These are phyloP conservation scores for Parasteatoda tepidariorum DNA, from an alignment of 1,140 invertebrate species.

Conservation along the genomic window DNA sequence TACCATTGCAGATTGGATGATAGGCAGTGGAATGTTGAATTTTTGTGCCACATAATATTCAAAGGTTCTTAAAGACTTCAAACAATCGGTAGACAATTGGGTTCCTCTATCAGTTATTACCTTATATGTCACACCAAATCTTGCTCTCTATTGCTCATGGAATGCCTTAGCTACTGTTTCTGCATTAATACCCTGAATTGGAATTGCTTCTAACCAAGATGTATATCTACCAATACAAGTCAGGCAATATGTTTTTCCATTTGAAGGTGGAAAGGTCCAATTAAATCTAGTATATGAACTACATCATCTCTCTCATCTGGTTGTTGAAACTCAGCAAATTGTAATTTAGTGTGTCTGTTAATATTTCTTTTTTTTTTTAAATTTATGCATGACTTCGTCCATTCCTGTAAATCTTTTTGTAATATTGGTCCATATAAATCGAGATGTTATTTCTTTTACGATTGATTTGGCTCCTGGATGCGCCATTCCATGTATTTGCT, in stretches of 20 bases:
- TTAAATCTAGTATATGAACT: background rate
- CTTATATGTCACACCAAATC: too few species aligned
- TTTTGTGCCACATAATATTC: too few species aligned
- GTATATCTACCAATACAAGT: background rate
- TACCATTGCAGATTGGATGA: too few species aligned
- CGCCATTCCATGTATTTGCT: constrained; percentile 66
- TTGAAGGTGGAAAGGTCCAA: background rate
- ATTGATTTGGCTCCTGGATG: constrained; percentile 43
- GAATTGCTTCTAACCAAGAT: background rate
- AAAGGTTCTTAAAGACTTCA: too few species aligned
- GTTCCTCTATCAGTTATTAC: too few species aligned
- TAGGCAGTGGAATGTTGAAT: too few species aligned
- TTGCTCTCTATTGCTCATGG: too few species aligned
- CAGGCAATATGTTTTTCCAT: background rate
- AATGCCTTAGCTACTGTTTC: background rate
- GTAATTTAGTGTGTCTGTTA: constrained; percentile 41
- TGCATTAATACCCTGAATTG: background rate
- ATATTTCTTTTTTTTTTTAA: constrained; percentile 17
- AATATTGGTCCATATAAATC: background rate
- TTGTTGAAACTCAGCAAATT: background rate
- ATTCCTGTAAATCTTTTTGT: background rate
- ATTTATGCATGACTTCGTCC: background rate
- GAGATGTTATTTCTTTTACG: background rate
- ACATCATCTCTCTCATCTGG: background rate
- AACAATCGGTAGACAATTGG: too few species aligned